Conservation (phyloP, 2,797 vertebrate genomes). For the Sebastes vulpes region DNA sequence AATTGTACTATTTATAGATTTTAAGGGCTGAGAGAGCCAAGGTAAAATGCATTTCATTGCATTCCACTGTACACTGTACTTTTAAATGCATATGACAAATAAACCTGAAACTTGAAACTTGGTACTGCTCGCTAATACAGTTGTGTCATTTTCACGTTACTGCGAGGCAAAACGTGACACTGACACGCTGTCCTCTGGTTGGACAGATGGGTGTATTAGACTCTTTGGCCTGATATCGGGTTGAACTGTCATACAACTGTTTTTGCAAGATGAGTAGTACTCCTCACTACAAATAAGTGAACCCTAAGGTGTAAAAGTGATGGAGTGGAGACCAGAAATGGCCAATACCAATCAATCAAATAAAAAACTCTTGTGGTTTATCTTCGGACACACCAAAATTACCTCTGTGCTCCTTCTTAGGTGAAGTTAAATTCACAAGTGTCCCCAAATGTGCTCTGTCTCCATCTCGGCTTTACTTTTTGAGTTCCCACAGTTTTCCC, state of each 20-base stretch:
- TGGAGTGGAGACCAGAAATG: neutral
- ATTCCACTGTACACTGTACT: too few relatives aligned
- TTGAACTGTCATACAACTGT: neutral
- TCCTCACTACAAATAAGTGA: neutral
- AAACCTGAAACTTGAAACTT: too few relatives aligned
- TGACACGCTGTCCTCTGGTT: too few relatives aligned
- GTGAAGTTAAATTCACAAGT: neutral
- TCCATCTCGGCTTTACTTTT: neutral
- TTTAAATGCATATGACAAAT: too few relatives aligned
- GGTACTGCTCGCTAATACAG: too few relatives aligned
- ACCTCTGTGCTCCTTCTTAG: neutral
- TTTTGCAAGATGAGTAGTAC: neutral
- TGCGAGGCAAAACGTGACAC: too few relatives aligned
- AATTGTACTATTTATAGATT: too few relatives aligned
- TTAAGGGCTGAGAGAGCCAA: too few relatives aligned
- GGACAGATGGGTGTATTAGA: too few relatives aligned
- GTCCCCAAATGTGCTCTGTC: neutral
- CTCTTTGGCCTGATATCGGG: too few relatives aligned
- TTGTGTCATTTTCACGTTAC: too few relatives aligned
- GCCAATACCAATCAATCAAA: neutral
- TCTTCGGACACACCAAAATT: neutral
- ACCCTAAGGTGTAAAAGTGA: neutral
- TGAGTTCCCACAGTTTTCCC: constrained; percentile 60
- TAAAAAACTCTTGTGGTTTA: neutral
- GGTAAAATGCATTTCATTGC: too few relatives aligned